A percentile compares a stretch with the other conserved stretches of the same genome.
These are phyloP conservation scores for Tupaia tana DNA, from an alignment of 2,113 vertebrate species.

Conservation along the genomic window DNA sequence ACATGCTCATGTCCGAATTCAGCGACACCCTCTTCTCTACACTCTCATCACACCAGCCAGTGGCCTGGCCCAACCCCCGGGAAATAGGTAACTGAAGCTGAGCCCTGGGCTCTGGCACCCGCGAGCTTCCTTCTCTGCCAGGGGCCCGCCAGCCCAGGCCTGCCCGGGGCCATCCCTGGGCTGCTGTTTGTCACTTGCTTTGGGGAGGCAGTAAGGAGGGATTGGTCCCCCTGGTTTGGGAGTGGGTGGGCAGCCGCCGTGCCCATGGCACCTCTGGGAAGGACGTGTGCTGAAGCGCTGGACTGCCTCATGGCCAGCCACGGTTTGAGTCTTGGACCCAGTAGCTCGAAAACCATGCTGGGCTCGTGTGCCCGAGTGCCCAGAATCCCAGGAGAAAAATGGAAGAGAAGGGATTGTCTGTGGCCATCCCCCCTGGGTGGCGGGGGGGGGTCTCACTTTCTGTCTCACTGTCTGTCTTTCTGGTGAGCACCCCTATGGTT, in stretches of 20 bases:
- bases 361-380: too few species aligned
- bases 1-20: conserved; percentile 97
- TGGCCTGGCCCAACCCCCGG: conserved; percentile 95
- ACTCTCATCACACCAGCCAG: conserved; percentile 93
- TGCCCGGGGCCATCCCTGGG: neutral
- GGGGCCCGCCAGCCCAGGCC: neutral
- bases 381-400: too few species aligned
- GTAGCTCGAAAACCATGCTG: too few species aligned
- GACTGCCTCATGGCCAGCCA: too few species aligned
- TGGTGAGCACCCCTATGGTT: too few species aligned
- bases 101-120: neutral
- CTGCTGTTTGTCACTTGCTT: too few species aligned
- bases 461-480: neutral
- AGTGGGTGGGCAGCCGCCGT: neutral
- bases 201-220: too few species aligned
- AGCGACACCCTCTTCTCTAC: conserved; percentile 98
- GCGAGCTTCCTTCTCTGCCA: neutral
- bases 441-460: neutral
- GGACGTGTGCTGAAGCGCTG: too few species aligned
- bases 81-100: conserved; percentile 91
- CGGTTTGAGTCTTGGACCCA: too few species aligned
- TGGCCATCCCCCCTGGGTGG: too few species aligned
- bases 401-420: too few species aligned
- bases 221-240: neutral
- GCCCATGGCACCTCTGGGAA: neutral